Evolutionary conservation across 30 jellyfish, hydroid and myxozoan genomes (phyloP).

Genomic region (Hydra vulgaris): DNA sequence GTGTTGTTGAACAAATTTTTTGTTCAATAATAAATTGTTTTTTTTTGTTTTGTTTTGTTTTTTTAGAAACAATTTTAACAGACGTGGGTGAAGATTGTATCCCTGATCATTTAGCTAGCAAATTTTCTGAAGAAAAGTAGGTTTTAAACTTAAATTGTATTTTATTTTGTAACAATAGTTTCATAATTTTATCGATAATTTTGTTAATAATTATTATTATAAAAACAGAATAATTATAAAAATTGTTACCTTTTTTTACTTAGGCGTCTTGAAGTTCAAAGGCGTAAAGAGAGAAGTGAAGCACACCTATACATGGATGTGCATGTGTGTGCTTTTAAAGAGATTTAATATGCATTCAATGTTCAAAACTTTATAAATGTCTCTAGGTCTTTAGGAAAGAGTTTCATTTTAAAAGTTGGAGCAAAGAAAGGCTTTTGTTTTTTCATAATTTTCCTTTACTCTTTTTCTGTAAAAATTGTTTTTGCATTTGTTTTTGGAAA

Average conservation of each 20-base stretch:
- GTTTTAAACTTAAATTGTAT: not conserved
- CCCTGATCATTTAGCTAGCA: slow-evolving; percentile 79
- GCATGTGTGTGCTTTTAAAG: slow-evolving; percentile 66
- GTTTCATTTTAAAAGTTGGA: too few relatives aligned
- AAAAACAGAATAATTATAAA: too few relatives aligned
- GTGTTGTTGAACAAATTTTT: too few relatives aligned
- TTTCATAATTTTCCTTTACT: too few relatives aligned
- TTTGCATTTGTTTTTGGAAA: too few relatives aligned
- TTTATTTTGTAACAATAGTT: not conserved
- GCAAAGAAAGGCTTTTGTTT: too few relatives aligned
- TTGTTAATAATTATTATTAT: too few relatives aligned
- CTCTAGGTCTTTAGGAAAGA: too few relatives aligned
- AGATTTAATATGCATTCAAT: slow-evolving; percentile 10
- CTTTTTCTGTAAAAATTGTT: too few relatives aligned
- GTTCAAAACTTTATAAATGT: too few relatives aligned
- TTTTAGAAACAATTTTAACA: slow-evolving; percentile 53
- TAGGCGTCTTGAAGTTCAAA: slow-evolving; percentile 90
- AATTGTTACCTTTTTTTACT: not conserved
- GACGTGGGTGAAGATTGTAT: slow-evolving; percentile 69
- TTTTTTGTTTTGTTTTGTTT: not conserved
- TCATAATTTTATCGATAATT: too few relatives aligned
- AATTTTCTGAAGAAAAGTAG: slow-evolving; percentile 88
- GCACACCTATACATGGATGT: slow-evolving; percentile 95
- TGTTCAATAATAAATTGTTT: not conserved
- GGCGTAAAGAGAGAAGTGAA: slow-evolving; percentile 91